These are phyloP conservation scores for Stegostoma tigrinum DNA, from an alignment of 2,113 vertebrate species.

Conservation along the genomic window DNA sequence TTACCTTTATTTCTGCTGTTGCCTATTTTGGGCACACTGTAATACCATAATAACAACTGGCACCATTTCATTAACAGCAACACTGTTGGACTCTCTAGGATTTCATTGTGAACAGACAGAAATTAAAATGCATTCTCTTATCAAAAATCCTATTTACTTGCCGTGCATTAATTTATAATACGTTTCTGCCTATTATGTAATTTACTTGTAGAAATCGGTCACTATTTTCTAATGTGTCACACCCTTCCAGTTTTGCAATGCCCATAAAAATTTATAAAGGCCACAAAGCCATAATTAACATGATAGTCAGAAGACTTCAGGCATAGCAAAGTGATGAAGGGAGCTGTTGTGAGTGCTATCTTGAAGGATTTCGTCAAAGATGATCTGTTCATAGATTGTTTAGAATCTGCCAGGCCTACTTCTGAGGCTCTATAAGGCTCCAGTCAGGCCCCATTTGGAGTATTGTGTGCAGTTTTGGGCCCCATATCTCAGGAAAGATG, in stretches of 20 bases:
- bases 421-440: no score
- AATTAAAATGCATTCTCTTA: not conserved
- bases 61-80: not conserved
- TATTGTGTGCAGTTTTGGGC: no score
- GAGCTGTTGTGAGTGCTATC: no score
- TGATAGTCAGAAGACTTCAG: not conserved
- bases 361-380: no score
- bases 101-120: not conserved
- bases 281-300: not conserved
- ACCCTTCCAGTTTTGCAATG: not conserved
- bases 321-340: no score
- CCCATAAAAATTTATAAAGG: not conserved
- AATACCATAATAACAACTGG: not conserved
- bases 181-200: not conserved
- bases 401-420: no score
- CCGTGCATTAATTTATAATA: not conserved
- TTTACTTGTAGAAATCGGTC: not conserved
- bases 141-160: not conserved
- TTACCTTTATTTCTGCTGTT: not conserved
- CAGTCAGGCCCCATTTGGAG: no score
- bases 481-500: no score
- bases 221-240: no score
- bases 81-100: not conserved
- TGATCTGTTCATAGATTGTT: no score
- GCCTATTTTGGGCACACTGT: not conserved